A percentile compares a stretch with the other conserved stretches of the same genome.
These are phyloP conservation scores for Chlorodrepanis virens DNA, from an alignment of 2,113 vertebrate genomes.

Conservation along the genomic window DNA sequence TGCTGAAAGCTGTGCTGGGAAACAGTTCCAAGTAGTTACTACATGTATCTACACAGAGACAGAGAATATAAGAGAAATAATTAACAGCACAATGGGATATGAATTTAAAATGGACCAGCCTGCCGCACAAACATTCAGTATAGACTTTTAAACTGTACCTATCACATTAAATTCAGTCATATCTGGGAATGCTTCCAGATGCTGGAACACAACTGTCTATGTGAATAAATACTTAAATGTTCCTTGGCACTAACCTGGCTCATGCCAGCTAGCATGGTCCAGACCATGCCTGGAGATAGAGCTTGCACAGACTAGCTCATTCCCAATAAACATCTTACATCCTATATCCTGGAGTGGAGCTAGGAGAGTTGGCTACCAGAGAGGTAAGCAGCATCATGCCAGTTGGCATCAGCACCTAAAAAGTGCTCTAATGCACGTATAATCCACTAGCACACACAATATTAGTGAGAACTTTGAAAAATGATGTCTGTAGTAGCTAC, in stretches of 20 bases:
- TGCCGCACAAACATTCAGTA: background rate
- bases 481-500: background rate
- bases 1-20: background rate
- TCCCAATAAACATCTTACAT: background rate
- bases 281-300: background rate
- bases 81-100: background rate
- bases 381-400: background rate
- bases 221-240: background rate
- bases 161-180: background rate
- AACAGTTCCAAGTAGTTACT: background rate
- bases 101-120: background rate
- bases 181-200: background rate
- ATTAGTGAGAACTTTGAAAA: background rate
- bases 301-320: background rate
- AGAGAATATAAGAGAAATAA: background rate
- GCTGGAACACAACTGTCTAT: background rate
- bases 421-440: background rate
- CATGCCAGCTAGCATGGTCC: fast-evolving
- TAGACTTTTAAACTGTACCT: background rate
- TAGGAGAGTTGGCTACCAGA: background rate
- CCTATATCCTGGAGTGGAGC: background rate
- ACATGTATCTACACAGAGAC: background rate
- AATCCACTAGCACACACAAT: background rate
- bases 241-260: background rate
- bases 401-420: background rate